phyloP scores from a whole-genome alignment of 2,797 vertebrate species.

The Sebastes itinus region DNA sequence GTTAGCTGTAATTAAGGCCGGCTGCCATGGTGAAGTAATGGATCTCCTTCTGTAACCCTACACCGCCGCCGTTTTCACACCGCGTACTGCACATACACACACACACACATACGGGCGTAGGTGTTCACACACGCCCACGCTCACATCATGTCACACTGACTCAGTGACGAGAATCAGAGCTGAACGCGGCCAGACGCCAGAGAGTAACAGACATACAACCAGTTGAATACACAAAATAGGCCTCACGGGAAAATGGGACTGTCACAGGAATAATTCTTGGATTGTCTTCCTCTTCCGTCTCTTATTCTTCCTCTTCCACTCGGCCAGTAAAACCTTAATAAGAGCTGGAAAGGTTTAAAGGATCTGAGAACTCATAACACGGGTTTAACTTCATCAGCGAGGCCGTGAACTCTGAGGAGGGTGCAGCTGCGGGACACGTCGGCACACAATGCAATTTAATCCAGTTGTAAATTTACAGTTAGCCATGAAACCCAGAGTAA shows the following conservation, averaged over 20 bases:
- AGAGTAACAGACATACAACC: constrained; percentile 25
- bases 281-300: not conserved
- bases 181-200: not conserved
- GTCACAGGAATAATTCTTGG: not conserved
- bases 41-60: constrained; percentile 68
- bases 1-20: constrained; percentile 80
- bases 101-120: constrained; percentile 36
- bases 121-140: constrained; percentile 41
- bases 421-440: not conserved
- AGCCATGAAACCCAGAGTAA: not conserved
- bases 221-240: constrained; percentile 21
- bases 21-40: constrained; percentile 71
- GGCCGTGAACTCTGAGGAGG: constrained; percentile 6
- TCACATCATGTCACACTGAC: constrained; percentile 11
- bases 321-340: constrained; percentile 20
- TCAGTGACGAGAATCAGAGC: constrained; percentile 37
- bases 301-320: not conserved
- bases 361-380: constrained; percentile 45
- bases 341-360: constrained; percentile 26
- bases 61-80: constrained; percentile 53
- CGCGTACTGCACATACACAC: not conserved
- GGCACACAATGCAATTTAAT: not conserved
- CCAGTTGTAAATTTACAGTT: not conserved
- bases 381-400: constrained; percentile 37
- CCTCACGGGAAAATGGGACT: not conserved